Base-by-base conservation (phyloP, 1,140 invertebrate genomes). In the Calephelis nemesis region DNA sequence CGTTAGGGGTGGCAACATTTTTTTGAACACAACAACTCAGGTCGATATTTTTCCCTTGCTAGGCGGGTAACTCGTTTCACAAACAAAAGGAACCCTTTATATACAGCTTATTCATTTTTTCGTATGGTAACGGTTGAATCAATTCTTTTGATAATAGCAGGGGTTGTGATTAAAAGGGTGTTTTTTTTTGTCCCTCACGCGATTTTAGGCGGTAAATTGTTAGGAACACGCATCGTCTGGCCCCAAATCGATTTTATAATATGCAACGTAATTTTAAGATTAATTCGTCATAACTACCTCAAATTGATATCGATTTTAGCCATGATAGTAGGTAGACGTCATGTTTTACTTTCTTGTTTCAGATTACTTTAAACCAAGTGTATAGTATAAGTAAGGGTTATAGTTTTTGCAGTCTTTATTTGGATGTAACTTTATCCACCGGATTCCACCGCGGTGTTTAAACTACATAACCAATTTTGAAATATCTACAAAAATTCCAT, bases 151-250 rank as follows among this genome's bases (percentile, higher is more conserved):
- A 82, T 86, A 87, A 89, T 89, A 76, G 79, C 79, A 79, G 72
- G 87, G 85, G 85, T 85, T 85, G 82, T 62, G 79, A 76, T 82
- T 82, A 78, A 83, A 79, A 82, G 77, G 73, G 85, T 87, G 83
- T 82, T 81, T 83, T 88, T n/a, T 88, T 88, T 90, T 90, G 72
- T 67, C 80, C 85, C 78, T 74, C 87, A 88, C 87, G 87, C 85
- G 78, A 87, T 78, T 86, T 80, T 65, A 63, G 73, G 65, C 62
- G 60, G 67, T 66, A 85, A 88, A 85, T 87, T 81, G 77, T 79
- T 85, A 63, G 67, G 58, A 54, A 72, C 87, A 90, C 85, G 85
- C 84, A 85, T 65, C 52, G 74, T 72, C 72, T 75, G 67, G 67
- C 47, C 72, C 68, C 9, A 67, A 64, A 60, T 67, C 65, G 65